Base-by-base conservation (phyloP, 2,888 invertebrate species). In the Dysmachus trigonus region DNA sequence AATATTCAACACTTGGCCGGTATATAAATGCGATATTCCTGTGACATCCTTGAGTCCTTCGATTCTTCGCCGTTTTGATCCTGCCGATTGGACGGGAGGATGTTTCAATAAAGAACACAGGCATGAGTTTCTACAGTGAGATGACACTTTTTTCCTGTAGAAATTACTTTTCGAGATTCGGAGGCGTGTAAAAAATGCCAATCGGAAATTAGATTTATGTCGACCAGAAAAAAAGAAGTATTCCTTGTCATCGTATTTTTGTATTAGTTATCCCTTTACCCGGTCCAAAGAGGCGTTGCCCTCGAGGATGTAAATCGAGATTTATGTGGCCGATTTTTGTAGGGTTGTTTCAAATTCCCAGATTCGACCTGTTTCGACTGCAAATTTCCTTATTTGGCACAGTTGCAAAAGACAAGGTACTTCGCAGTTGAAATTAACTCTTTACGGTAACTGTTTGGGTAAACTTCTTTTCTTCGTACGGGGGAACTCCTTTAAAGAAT, bases 191-290 rank as follows among this genome's bases (percentile, higher is more conserved):
- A 86, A 86, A 86, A 86, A 79, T 86, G 81, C 62, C 79, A 51
- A 86, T 79, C 79, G 86, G 86, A 86, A 86, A 86, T 86, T 86
- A 86, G 86, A 86, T 86, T 86, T 86, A 86, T 86, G 86, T 79
- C 86, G 79, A 81, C 71, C 77, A 77, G 27, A 31, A 73, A 72
- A 72, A 31, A 33, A 73, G 18, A 33, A 73, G 18, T 73, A n/a
- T 73, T 73, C 33, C 31, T 27, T 33, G 31, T 35, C 73, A 73
- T 73, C n/a, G 33, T 33, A 73, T 73, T n/a, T n/a, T n/a, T 73
- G 73, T 33, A 35, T 31, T 73, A 62, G 31, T 73, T 73, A 18
- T 31, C 33, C 33, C 31, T 73, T 33, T 31, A 35, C 13, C 62
- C 47, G n/a, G n/a, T n/a, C 47, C 47, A 15, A 15, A 2, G 33